phyloP scores from a whole-genome alignment of 2,113 vertebrate genomes.

The Chrysemys picta region DNA sequence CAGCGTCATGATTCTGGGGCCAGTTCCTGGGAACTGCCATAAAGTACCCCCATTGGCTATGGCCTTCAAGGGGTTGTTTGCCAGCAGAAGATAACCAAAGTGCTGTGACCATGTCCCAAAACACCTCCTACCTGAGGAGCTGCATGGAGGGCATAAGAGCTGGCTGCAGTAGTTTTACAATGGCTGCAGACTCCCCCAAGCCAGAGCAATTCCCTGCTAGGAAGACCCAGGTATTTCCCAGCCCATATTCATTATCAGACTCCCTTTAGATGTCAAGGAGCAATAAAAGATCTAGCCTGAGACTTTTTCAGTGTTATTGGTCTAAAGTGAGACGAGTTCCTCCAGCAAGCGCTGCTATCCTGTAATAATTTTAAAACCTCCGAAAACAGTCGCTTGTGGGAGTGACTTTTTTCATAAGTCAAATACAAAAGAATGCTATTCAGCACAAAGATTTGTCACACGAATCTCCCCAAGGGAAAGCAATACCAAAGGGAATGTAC shows the following conservation, averaged over 20 bases:
- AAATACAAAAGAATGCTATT: not conserved
- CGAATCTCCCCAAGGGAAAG: accelerated
- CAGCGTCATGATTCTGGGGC: not conserved
- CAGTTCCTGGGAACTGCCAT: not conserved
- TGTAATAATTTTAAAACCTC: not conserved
- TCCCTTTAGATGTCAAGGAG: not conserved
- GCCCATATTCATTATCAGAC: not conserved
- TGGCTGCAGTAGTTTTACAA: not conserved
- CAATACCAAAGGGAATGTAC: not conserved
- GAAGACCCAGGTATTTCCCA: not conserved
- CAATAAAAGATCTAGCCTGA: accelerated
- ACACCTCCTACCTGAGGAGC: not conserved
- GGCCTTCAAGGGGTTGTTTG: not conserved
- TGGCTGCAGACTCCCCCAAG: not conserved
- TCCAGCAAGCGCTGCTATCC: accelerated
- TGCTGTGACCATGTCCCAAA: not conserved
- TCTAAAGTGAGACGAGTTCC: not conserved
- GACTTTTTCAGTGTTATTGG: not conserved
- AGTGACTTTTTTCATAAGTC: not conserved
- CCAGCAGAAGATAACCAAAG: not conserved
- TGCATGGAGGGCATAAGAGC: not conserved
- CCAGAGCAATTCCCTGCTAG: not conserved
- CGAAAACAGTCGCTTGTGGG: not conserved
- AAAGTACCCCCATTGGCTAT: not conserved
- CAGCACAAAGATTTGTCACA: not conserved